Conservation (phyloP, 2,797 vertebrate species). For the Coluber constrictor region DNA sequence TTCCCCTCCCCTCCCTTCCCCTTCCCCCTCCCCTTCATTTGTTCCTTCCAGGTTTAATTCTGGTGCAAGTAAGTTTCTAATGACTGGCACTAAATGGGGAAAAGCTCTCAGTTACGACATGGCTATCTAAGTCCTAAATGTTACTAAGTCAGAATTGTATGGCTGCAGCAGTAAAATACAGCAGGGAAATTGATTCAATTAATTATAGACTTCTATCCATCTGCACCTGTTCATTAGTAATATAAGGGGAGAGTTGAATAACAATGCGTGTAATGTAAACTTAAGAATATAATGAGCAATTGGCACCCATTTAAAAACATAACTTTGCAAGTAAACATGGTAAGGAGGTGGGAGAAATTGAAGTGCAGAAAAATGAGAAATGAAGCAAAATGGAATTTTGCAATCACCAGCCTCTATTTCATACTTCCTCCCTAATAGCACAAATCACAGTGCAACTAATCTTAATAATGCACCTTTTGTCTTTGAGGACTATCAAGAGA, state of each 20-base stretch:
- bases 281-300: neutral
- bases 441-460: neutral
- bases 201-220: neutral
- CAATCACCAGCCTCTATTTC: neutral
- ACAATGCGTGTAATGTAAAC: neutral
- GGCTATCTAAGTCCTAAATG: neutral
- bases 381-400: neutral
- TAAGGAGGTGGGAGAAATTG: neutral
- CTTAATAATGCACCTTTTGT: neutral
- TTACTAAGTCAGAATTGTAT: neutral
- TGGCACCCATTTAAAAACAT: neutral
- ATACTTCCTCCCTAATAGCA: neutral
- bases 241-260: neutral
- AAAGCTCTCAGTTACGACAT: neutral
- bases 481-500: neutral
- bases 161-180: neutral
- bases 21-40: too few species aligned
- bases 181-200: neutral
- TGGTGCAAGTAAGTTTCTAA: neutral
- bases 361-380: neutral
- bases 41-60: neutral
- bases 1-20: rapidly evolving
- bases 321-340: neutral
- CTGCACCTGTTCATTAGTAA: neutral
- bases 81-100: neutral